Conservation (phyloP, 2,797 vertebrate genomes). For the Gymnocypris eckloni region DNA sequence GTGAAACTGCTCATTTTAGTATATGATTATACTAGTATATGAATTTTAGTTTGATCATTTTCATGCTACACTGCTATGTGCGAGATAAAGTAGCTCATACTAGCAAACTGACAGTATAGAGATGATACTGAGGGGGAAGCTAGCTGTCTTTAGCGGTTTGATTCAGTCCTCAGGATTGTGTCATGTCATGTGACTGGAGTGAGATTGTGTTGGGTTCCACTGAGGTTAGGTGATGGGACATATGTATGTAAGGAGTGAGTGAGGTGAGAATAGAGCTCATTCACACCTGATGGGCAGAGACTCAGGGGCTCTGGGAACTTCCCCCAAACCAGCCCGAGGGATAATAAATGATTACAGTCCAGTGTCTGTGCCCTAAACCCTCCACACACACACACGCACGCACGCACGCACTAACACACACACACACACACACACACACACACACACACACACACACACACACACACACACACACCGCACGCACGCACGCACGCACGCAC, state of each 20-base stretch:
- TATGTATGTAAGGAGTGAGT: conserved; percentile 37
- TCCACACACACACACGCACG: not conserved
- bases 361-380: not conserved
- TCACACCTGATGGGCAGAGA: conserved; percentile 54
- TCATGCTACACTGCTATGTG: not conserved
- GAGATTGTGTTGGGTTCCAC: not conserved
- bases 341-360: not conserved
- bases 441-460: too few species aligned
- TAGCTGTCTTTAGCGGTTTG: not conserved
- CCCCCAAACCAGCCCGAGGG: conserved; percentile 7
- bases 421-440: too few species aligned
- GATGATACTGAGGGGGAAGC: not conserved
- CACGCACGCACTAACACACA: too few species aligned
- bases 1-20: not conserved
- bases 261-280: conserved; percentile 63
- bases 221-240: not conserved
- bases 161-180: not conserved
- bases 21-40: too few species aligned
- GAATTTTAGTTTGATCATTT: too few species aligned
- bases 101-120: too few species aligned
- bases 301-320: conserved; percentile 15
- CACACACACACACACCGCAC: too few species aligned
- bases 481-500: too few species aligned
- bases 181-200: not conserved
- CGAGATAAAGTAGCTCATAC: not conserved